Percentiles rank a stretch among this genome's conserved stretches.
phyloP scores from a whole-genome alignment of 2,113 vertebrate species.

The Picathartes gymnocephalus region DNA sequence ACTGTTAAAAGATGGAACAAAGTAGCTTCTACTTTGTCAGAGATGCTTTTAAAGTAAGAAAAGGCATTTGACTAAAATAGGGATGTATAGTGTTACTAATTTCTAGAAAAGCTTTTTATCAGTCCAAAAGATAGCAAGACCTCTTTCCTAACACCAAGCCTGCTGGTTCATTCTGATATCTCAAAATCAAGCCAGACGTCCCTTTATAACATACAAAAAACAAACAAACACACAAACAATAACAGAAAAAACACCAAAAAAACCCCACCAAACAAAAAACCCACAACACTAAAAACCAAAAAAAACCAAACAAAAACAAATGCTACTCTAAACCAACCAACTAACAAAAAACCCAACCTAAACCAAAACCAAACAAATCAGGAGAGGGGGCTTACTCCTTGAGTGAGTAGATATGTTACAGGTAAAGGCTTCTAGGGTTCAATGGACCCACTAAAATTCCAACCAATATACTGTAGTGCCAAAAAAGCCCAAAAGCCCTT shows the following conservation, averaged over 20 bases:
- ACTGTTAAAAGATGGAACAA: conserved; percentile 3
- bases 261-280: too few species aligned
- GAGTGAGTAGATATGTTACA: not conserved
- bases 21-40: not conserved
- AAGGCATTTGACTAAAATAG: not conserved
- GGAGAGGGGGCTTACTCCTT: rapidly evolving
- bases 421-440: not conserved
- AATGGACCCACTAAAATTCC: not conserved
- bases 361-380: not conserved
- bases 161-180: not conserved
- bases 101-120: not conserved
- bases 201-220: not conserved
- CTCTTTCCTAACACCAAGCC: not conserved
- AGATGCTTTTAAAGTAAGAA: not conserved
- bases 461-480: not conserved
- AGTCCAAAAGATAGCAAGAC: not conserved
- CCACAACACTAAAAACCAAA: not conserved
- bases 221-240: too few species aligned
- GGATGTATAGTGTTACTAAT: not conserved
- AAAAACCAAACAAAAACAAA: not conserved
- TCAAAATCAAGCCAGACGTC: not conserved
- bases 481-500: not conserved
- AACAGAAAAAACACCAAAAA: too few species aligned
- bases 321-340: not conserved
- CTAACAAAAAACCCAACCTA: not conserved